phyloP scores from a whole-genome alignment of 2,888 invertebrate species.

The Ditula angustiorana region DNA sequence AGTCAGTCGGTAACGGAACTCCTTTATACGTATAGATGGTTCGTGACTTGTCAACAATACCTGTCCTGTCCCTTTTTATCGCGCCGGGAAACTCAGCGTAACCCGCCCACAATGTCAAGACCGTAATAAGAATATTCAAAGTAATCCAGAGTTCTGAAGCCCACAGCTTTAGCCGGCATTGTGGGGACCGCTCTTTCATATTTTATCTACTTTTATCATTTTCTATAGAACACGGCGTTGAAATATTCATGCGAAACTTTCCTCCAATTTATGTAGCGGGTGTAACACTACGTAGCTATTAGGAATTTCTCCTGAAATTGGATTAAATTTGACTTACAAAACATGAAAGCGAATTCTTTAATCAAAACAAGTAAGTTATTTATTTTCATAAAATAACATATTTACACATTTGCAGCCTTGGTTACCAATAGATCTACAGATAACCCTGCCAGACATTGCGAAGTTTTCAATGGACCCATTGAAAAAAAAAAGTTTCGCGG shows the following conservation, averaged over 20 bases:
- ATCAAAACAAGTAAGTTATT: neutral
- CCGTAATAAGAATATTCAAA: slow-evolving; percentile 38
- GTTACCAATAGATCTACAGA: too few species aligned
- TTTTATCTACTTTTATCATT: slow-evolving; percentile 25
- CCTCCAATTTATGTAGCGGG: slow-evolving; percentile 25
- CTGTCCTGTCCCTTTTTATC: slow-evolving; percentile 34
- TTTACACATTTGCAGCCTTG: too few species aligned
- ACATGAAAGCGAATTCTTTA: neutral
- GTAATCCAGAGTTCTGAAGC: slow-evolving; percentile 29
- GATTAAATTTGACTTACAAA: slow-evolving; percentile 13
- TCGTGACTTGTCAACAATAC: slow-evolving; percentile 34
- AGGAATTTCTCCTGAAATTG: slow-evolving; percentile 1
- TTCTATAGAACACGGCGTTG: slow-evolving; percentile 32
- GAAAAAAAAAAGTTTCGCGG: too few species aligned
- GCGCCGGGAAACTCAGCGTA: slow-evolving; percentile 11
- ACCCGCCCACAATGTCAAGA: slow-evolving; percentile 17
- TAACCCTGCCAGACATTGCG: too few species aligned
- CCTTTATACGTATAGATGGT: too few species aligned
- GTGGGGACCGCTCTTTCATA: slow-evolving; percentile 26
- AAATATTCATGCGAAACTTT: slow-evolving; percentile 37
- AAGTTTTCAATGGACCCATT: too few species aligned
- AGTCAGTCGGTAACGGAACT: too few species aligned
- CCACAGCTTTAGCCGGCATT: slow-evolving; percentile 29
- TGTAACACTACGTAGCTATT: slow-evolving; percentile 6
- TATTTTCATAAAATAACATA: neutral